Conservation (phyloP, 2,113 vertebrate species). For the Chaetorhynchus papuensis region DNA sequence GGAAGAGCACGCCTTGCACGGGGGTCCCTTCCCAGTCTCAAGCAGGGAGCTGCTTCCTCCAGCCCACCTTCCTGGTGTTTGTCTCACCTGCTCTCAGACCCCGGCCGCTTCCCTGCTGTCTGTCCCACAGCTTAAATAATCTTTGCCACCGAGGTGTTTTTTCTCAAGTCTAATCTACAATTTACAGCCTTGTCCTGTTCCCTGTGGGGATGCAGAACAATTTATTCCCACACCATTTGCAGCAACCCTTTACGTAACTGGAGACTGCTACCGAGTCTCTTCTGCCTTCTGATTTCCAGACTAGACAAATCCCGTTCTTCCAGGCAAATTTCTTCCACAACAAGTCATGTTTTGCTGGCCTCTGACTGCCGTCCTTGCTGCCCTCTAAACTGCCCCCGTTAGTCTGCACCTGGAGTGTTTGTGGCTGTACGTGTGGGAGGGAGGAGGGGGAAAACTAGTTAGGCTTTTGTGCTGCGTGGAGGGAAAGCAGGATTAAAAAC, state of each 20-base stretch:
- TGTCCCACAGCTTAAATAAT: not conserved
- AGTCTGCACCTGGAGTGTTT: not conserved
- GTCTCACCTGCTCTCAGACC: not conserved
- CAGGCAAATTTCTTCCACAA: accelerated
- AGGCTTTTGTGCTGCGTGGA: not conserved
- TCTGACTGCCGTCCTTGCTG: not conserved
- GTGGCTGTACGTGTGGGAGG: not conserved
- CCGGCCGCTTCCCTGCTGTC: not conserved
- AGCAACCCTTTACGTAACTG: not conserved
- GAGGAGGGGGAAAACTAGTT: not conserved
- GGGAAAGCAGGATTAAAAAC: not conserved
- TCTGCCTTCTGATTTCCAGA: not conserved
- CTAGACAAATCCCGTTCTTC: not conserved
- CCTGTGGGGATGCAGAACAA: not conserved
- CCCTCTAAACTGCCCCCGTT: not conserved
- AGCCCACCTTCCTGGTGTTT: not conserved
- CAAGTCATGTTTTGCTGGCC: not conserved
- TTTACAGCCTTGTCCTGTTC: slow-evolving; percentile 21
- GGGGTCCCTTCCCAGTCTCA: not conserved
- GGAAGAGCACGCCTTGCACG: not conserved
- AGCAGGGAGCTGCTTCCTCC: not conserved
- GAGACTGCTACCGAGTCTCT: not conserved
- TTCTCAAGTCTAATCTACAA: not conserved
- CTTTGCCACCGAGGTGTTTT: not conserved
- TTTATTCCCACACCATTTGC: slow-evolving; percentile 1